Evolutionary conservation across 2,888 invertebrate genomes (phyloP).

Genomic region (Harmothoe impar): DNA sequence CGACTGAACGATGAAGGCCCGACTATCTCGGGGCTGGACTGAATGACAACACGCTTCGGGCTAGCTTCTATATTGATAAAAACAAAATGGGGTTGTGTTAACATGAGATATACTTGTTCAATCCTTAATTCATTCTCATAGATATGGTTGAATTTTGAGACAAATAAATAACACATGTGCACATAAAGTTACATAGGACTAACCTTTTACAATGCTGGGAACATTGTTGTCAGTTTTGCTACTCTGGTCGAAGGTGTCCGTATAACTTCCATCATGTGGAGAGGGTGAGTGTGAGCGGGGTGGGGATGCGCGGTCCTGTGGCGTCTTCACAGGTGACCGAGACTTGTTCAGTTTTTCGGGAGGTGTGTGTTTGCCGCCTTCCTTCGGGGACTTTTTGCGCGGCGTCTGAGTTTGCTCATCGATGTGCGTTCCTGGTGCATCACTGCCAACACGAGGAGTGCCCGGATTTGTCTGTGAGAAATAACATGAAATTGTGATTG

Average conservation of each 20-base stretch:
- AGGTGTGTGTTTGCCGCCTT: not conserved
- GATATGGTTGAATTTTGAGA: too few relatives aligned
- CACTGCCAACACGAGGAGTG: constrained; percentile 24
- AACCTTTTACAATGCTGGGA: constrained; percentile 72
- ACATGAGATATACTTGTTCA: not conserved
- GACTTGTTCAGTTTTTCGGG: constrained; percentile 49
- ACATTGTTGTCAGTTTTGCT: constrained; percentile 75
- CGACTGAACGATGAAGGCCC: not conserved
- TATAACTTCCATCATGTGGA: constrained; percentile 70
- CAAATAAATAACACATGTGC: too few relatives aligned
- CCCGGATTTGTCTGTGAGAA: constrained; percentile 11
- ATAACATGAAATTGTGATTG: not conserved
- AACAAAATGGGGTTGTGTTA: not conserved
- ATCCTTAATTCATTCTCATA: too few relatives aligned
- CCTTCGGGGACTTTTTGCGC: constrained; percentile 25
- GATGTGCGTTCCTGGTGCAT: not conserved
- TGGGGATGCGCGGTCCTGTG: not conserved
- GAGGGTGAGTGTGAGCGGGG: constrained; percentile 63
- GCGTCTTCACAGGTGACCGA: not conserved
- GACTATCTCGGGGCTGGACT: not conserved
- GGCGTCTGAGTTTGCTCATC: constrained; percentile 52
- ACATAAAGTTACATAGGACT: too few relatives aligned
- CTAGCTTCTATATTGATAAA: not conserved
- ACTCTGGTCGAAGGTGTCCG: constrained; percentile 69
- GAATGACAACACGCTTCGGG: constrained; percentile 51